These are phyloP conservation scores for Plagodis pulveraria DNA, from an alignment of 2,888 invertebrate genomes.

Conservation along the genomic window DNA sequence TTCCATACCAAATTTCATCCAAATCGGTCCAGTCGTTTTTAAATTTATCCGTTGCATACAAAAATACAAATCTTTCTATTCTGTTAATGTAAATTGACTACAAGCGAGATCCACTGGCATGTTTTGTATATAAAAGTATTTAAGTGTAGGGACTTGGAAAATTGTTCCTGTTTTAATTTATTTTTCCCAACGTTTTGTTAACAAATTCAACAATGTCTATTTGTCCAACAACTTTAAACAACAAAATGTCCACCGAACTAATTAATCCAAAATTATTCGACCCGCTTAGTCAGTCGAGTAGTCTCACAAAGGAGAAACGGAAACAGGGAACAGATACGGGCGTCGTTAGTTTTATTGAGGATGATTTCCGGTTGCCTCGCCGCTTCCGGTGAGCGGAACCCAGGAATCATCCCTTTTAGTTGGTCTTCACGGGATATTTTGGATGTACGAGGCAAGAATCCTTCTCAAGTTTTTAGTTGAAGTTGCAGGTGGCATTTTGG, in stretches of 20 bases:
- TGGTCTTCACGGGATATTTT: neutral
- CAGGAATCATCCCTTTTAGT: constrained; percentile 11
- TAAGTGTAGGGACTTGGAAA: no score
- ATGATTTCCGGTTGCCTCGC: constrained; percentile 20
- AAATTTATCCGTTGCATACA: no score
- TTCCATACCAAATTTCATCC: no score
- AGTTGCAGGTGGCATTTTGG: no score
- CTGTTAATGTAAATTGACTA: no score
- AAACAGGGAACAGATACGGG: constrained; percentile 18
- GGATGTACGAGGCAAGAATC: neutral
- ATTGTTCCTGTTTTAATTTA: no score
- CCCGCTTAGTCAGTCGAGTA: constrained; percentile 4
- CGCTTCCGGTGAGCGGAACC: constrained; percentile 20
- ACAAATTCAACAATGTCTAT: no score
- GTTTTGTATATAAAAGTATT: no score
- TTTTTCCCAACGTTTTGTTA: no score
- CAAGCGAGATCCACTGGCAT: no score
- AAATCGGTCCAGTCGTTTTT: no score
- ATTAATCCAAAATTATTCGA: constrained; percentile 24
- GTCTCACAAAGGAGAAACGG: constrained; percentile 14
- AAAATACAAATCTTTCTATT: no score
- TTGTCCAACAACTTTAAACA: constrained; percentile 10
- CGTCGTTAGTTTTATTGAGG: constrained; percentile 30
- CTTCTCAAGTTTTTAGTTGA: neutral
- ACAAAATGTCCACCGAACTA: constrained; percentile 23